Conservation (phyloP, 2,888 invertebrate species). For the Lottia scabra region DNA sequence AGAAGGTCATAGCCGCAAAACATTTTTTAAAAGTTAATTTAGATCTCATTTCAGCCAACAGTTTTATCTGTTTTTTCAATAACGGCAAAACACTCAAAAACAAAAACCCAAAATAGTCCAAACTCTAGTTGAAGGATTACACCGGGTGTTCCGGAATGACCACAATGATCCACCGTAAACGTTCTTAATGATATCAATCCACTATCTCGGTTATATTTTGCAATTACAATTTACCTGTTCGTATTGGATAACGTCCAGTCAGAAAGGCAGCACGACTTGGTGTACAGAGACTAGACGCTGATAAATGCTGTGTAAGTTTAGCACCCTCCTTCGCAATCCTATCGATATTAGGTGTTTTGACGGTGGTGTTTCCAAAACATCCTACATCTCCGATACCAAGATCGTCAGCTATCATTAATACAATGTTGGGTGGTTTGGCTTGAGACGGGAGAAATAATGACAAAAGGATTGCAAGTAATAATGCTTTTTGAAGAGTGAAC, state of each 20-base stretch:
- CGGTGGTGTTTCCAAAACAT: slow-evolving; percentile 69
- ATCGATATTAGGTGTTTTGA: slow-evolving; percentile 71
- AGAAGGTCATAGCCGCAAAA: too few relatives aligned
- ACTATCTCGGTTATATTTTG: too few relatives aligned
- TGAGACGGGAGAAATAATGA: background rate
- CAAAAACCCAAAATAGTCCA: too few relatives aligned
- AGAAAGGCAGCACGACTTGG: slow-evolving; percentile 72
- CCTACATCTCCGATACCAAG: slow-evolving; percentile 71
- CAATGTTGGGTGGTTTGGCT: slow-evolving; percentile 67
- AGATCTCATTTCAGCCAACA: too few relatives aligned
- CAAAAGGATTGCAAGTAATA: background rate
- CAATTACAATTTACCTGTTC: slow-evolving; percentile 38
- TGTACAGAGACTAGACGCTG: slow-evolving; percentile 71
- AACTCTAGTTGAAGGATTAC: too few relatives aligned
- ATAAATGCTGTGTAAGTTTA: slow-evolving; percentile 71
- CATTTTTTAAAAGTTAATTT: too few relatives aligned
- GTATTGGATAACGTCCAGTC: slow-evolving; percentile 66
- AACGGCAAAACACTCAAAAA: too few relatives aligned
- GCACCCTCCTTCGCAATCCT: slow-evolving; percentile 68
- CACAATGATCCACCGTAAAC: too few relatives aligned
- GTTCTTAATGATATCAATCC: too few relatives aligned
- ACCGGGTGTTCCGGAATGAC: too few relatives aligned
- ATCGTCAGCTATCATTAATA: slow-evolving; percentile 72
- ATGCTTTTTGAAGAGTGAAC: too few relatives aligned
- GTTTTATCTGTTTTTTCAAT: too few relatives aligned